These are phyloP conservation scores for Sinotaia quadrata DNA, from an alignment of 2,888 invertebrate genomes.

Conservation along the genomic window DNA sequence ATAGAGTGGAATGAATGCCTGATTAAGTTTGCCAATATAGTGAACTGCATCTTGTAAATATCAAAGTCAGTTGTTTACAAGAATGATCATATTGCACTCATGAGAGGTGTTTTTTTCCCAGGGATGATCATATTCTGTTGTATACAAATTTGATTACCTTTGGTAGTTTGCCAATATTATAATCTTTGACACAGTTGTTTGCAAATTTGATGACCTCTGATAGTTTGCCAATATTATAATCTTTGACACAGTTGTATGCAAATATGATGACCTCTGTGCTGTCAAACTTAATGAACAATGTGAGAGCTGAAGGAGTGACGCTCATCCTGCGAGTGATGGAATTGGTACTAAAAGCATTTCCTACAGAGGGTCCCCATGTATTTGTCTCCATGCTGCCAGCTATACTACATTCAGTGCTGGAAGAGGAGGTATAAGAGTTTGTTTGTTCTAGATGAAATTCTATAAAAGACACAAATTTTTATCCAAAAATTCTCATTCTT, in stretches of 20 bases:
- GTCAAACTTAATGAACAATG: conserved; percentile 83
- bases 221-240: background rate
- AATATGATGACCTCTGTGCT: conserved; percentile 81
- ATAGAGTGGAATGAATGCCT: no score
- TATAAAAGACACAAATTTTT: no score
- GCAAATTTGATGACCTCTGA: no score
- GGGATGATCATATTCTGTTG: no score
- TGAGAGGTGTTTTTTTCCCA: no score
- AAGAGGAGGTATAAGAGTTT: conserved; percentile 56
- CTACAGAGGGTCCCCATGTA: conserved; percentile 82
- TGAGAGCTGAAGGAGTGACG: conserved; percentile 82
- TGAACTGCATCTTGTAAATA: no score
- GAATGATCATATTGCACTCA: no score
- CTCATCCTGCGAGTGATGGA: conserved; percentile 82
- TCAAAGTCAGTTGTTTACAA: no score
- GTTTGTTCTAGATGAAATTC: no score
- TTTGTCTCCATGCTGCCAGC: conserved; percentile 75
- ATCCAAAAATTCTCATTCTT: no score
- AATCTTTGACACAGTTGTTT: background rate
- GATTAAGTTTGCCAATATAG: no score
- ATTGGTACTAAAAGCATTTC: conserved; percentile 82
- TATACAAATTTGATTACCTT: no score
- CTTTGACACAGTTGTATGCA: conserved; percentile 77
- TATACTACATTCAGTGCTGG: conserved; percentile 61
- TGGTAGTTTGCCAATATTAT: background rate